Percentiles rank a stretch among this genome's conserved stretches.
phyloP scores from a whole-genome alignment of 2,888 invertebrate species.

The Tipula lateralis region DNA sequence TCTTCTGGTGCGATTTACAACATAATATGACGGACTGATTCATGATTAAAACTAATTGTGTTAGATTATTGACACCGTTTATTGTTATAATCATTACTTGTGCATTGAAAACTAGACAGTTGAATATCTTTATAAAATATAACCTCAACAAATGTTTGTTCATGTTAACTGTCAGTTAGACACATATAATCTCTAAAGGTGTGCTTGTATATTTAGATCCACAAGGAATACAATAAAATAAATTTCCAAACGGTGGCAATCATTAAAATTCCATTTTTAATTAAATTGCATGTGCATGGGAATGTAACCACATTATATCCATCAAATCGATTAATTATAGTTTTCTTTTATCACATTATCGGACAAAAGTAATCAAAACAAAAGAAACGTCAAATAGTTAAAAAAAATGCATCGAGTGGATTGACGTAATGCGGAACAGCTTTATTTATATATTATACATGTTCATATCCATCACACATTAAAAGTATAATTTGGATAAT shows the following conservation, averaged over 20 bases:
- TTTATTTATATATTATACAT: not conserved
- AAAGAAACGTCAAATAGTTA: not conserved
- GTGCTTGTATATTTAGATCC: not conserved
- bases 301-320: not conserved
- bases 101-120: not conserved
- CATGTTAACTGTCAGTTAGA: not conserved
- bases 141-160: not conserved
- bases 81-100: too few species aligned
- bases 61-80: too few species aligned
- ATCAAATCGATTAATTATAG: not conserved
- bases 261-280: not conserved
- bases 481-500: not conserved
- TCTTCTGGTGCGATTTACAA: too few species aligned
- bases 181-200: not conserved
- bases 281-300: not conserved
- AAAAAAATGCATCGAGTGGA: not conserved
- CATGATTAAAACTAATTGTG: too few species aligned
- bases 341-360: not conserved
- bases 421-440: not conserved
- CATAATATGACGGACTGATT: too few species aligned
- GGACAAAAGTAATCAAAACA: not conserved
- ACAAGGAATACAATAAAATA: not conserved
- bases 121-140: not conserved
- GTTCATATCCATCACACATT: not conserved
- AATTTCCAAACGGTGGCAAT: not conserved